Conservation (phyloP, 2,113 vertebrate genomes). For the Dolichallabes microphthalmus region DNA sequence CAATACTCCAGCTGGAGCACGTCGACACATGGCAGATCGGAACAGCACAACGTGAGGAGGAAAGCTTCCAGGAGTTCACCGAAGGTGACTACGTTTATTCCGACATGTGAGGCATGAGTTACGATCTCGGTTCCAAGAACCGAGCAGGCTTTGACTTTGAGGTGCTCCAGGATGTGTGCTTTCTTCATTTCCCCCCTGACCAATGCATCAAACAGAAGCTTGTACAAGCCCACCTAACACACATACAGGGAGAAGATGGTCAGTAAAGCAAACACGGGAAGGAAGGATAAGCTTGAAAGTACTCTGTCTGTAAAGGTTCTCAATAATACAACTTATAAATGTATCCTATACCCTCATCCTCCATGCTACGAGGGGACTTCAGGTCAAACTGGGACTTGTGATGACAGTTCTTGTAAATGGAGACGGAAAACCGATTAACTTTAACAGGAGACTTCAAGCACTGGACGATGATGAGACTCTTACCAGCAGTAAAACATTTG, state of each 20-base stretch:
- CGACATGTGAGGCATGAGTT: constrained; percentile 56
- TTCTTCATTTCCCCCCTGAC: constrained; percentile 65
- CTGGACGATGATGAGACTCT: no score
- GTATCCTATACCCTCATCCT: background rate
- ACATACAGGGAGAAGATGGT: background rate
- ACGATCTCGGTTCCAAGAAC: constrained; percentile 62
- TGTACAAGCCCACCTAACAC: constrained; percentile 71
- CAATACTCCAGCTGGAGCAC: constrained; percentile 70
- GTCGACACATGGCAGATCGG: constrained; percentile 69
- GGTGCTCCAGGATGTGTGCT: constrained; percentile 60
- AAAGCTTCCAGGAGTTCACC: constrained; percentile 69
- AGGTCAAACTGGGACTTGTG: no score
- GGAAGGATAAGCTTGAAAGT: no score
- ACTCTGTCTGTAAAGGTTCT: background rate
- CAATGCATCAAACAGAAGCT: constrained; percentile 76
- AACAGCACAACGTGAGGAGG: constrained; percentile 62
- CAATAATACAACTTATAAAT: background rate
- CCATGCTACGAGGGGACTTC: background rate
- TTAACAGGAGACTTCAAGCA: no score
- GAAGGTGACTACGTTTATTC: constrained; percentile 60
- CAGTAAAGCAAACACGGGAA: background rate
- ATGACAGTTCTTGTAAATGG: no score
- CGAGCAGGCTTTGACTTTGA: constrained; percentile 59
- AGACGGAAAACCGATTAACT: no score
- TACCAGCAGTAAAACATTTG: no score